Percentiles rank a stretch among this genome's conserved stretches.
phyloP scores from a whole-genome alignment of 2,113 vertebrate species.

The Polypterus senegalus region DNA sequence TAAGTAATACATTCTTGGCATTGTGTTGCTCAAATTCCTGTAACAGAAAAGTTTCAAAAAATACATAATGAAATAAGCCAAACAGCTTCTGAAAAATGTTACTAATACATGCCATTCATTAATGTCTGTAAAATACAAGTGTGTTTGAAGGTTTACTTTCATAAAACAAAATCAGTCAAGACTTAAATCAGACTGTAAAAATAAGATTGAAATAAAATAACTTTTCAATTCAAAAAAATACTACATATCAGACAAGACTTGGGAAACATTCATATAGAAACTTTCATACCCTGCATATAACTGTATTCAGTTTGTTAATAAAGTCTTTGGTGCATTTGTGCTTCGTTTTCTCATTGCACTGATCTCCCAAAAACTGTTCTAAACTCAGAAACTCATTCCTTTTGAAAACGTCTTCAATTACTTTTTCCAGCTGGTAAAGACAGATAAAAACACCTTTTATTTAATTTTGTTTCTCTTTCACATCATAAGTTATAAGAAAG shows the following conservation, averaged over 20 bases:
- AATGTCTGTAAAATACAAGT: too few relatives aligned
- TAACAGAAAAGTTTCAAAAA: constrained; percentile 18
- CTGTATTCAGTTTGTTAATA: constrained; percentile 68
- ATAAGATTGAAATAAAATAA: not conserved
- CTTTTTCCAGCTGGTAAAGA: constrained; percentile 61
- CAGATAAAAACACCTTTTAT: constrained; percentile 10
- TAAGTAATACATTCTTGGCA: constrained; percentile 41
- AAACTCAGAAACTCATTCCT: constrained; percentile 51
- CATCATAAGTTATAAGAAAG: too few relatives aligned
- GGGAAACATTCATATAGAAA: not conserved
- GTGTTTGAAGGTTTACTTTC: too few relatives aligned
- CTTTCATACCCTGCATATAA: constrained; percentile 62
- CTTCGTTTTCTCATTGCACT: constrained; percentile 31
- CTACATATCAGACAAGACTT: not conserved
- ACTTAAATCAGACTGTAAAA: not conserved
- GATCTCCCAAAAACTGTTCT: constrained; percentile 51
- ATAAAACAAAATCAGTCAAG: not conserved
- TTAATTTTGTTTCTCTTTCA: not conserved
- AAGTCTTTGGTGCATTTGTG: constrained; percentile 73
- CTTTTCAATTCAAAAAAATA: not conserved
- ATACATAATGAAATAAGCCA: not conserved
- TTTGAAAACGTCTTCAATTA: constrained; percentile 61
- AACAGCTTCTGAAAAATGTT: too few relatives aligned
- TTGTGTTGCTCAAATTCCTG: constrained; percentile 67
- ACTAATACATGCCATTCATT: too few relatives aligned